Percentiles rank a stretch among this genome's conserved stretches.
These are phyloP conservation scores for Andrena fulva DNA, from an alignment of 2,888 invertebrate species.

Conservation along the genomic window DNA sequence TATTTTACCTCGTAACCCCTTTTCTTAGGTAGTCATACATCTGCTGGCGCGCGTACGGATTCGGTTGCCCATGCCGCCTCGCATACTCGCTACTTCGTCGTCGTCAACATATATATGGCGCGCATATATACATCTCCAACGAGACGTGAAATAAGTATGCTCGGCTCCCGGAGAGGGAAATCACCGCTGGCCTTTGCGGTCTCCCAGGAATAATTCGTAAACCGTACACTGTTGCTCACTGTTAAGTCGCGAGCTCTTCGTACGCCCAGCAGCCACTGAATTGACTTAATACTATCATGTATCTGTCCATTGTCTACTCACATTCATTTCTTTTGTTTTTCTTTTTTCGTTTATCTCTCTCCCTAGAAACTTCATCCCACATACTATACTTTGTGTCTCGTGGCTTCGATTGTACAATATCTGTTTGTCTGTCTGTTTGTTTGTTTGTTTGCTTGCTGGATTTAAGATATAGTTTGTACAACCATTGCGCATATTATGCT, in stretches of 20 bases:
- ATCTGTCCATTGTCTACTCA: conserved; percentile 67
- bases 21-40: conserved; percentile 66
- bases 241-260: conserved; percentile 54
- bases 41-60: conserved; percentile 66
- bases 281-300: conserved; percentile 81
- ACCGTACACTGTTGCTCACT: conserved; percentile 63
- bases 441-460: conserved; percentile 27
- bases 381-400: conserved; percentile 71
- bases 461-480: conserved; percentile 64
- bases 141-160: conserved; percentile 45
- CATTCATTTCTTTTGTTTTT: conserved; percentile 53
- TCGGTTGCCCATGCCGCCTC: conserved; percentile 38
- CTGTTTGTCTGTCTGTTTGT: conserved; percentile 31
- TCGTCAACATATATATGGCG: conserved; percentile 30
- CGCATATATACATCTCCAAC: conserved; percentile 42
- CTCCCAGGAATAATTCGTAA: conserved; percentile 54
- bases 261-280: conserved; percentile 74
- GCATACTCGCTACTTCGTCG: conserved; percentile 43
- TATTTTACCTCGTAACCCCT: conserved; percentile 61
- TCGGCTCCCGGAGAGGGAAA: conserved; percentile 27
- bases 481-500: conserved; percentile 58
- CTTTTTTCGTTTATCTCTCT: conserved; percentile 17
- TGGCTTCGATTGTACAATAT: conserved; percentile 68
- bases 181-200: conserved; percentile 73
- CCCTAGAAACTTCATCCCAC: conserved; percentile 60